Evolutionary conservation across 2,888 invertebrate genomes (phyloP), one percentile per base, ranked within the genome.

Genomic region (Galeruca laticollis): DNA sequence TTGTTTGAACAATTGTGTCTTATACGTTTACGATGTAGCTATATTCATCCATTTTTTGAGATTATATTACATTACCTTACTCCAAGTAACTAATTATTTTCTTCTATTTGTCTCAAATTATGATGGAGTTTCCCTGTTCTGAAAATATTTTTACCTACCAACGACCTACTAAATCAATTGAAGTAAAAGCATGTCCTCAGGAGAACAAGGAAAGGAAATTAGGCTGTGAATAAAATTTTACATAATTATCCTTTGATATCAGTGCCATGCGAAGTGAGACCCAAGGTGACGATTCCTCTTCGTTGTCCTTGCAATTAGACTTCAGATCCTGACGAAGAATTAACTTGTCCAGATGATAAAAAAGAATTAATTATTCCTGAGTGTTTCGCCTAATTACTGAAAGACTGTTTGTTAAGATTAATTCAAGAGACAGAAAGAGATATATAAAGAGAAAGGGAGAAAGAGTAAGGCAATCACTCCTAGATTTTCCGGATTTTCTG

Each of bases 301-400:
- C 63, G 37, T 54, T 63, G 40, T 54, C 15, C 35, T 18, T 57
- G 54, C 63, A 63, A 63, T 63, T 63, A 63, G 54, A 63, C 5
- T 35, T 56, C 54, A 26, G 43, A 63, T 56, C 54, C 63, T 56
- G 56, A 63, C 40, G 63, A 63, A 54, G 63, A 63, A 63, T 63
- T 63, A 63, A 63, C 43, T 63, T 63, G 63, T 63, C 63, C 52
- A 26, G 54, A 56, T 63, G 63, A 63, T 63, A 63, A 63, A 63
- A 63, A 63, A 63, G 56, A 63, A 63, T 63, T 63, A 63, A 63
- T 63, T 63, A 63, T 63, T 54, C 63, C 63, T 56, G 43, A 63
- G 63, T 63, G 63, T 63, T 63, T 63, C 54, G 54, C 21, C 63
- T 63, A 63, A 63, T 63, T 63, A 63, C 54, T n/a, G 63, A 63